These are phyloP conservation scores for Cephus pulcher DNA, from an alignment of 2,888 invertebrate species.

Conservation along the genomic window DNA sequence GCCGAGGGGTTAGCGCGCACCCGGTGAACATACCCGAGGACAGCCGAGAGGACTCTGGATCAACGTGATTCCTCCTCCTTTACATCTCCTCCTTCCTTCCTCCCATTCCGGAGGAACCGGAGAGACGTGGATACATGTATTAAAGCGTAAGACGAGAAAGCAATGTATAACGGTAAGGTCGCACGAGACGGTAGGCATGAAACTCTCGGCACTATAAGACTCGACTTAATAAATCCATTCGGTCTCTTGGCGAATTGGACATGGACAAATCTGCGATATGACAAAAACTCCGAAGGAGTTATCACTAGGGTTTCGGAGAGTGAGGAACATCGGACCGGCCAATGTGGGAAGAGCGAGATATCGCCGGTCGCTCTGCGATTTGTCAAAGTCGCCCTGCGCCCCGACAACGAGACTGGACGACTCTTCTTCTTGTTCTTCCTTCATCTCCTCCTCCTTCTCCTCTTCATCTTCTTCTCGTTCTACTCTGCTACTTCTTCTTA, in stretches of 20 bases:
- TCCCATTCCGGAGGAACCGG: neutral
- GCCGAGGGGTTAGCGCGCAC: slow-evolving; percentile 33
- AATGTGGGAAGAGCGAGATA: slow-evolving; percentile 20
- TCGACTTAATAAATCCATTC: slow-evolving; percentile 27
- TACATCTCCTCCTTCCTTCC: neutral
- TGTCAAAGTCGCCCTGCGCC: slow-evolving; percentile 56
- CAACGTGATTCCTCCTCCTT: neutral
- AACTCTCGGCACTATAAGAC: slow-evolving; percentile 13
- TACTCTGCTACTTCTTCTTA: neutral
- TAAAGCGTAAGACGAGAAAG: neutral
- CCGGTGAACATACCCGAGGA: neutral
- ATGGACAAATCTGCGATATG: slow-evolving; percentile 20
- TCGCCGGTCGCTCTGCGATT: slow-evolving; percentile 50
- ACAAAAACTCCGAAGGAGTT: slow-evolving; percentile 25
- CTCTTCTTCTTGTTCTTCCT: neutral
- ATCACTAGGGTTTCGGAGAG: slow-evolving; percentile 17
- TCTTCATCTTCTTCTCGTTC: neutral
- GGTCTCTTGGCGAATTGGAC: slow-evolving; percentile 20
- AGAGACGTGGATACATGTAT: neutral
- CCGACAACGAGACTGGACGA: neutral
- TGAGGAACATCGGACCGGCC: slow-evolving; percentile 11
- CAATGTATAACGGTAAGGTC: neutral
- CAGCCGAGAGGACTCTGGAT: slow-evolving; percentile 1
- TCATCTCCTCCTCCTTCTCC: neutral
- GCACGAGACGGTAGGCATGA: slow-evolving; percentile 11